A percentile compares a stretch with the other conserved stretches of the same genome.
phyloP scores from a whole-genome alignment of 1,140 invertebrate species.

The Stenopsyche tienmushanensis region DNA sequence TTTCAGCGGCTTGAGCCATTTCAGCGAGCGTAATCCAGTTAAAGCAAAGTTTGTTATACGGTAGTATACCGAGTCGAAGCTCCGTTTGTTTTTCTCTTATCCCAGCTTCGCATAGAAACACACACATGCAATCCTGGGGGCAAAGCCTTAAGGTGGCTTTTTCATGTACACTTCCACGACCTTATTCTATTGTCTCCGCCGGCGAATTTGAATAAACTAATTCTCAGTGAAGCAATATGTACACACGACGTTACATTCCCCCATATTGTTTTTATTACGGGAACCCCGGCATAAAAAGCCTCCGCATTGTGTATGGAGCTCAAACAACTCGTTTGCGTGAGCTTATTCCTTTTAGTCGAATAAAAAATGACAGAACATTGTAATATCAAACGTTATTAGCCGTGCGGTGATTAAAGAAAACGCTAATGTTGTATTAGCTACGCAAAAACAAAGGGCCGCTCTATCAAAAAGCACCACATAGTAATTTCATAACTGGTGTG shows the following conservation, averaged over 20 bases:
- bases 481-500: too few relatives aligned
- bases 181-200: conserved; percentile 23
- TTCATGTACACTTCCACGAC: conserved; percentile 4
- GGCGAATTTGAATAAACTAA: conserved; percentile 38
- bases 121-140: neutral
- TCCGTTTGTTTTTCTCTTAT: neutral
- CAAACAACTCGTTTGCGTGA: too few relatives aligned
- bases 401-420: too few relatives aligned
- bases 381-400: too few relatives aligned
- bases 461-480: too few relatives aligned
- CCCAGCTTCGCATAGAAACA: neutral
- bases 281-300: neutral
- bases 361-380: too few relatives aligned
- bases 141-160: conserved; percentile 13
- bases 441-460: too few relatives aligned
- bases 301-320: too few relatives aligned
- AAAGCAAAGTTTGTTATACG: conserved; percentile 32
- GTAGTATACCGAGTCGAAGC: too few relatives aligned
- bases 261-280: conserved; percentile 15
- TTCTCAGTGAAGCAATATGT: conserved; percentile 27
- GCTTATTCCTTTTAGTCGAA: too few relatives aligned
- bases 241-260: conserved; percentile 13
- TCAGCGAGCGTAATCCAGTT: conserved; percentile 32
- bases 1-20: neutral
- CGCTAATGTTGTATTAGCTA: too few relatives aligned